These are phyloP conservation scores for Drosophila biarmipes DNA, from an alignment of 1,140 invertebrate genomes.

Conservation along the genomic window DNA sequence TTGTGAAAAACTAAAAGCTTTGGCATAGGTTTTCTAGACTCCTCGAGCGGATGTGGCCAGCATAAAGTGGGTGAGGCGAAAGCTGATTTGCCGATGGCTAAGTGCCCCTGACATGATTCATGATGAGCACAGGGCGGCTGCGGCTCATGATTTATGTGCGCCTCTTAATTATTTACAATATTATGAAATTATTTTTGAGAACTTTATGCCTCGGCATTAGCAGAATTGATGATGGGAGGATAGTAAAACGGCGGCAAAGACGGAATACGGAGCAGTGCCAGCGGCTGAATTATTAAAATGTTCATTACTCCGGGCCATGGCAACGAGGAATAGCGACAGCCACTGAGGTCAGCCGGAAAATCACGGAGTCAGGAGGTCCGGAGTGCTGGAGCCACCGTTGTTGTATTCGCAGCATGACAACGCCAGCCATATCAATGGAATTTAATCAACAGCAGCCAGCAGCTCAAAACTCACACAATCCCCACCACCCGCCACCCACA, in stretches of 20 bases:
- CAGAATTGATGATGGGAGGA: conserved; percentile 46
- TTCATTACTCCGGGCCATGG: conserved; percentile 61
- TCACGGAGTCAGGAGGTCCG: conserved; percentile 51
- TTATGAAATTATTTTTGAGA: conserved; percentile 63
- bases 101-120: conserved; percentile 81
- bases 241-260: conserved; percentile 30
- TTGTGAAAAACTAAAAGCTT: conserved; percentile 64
- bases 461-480: conserved; percentile 21
- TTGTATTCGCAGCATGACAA: conserved; percentile 52
- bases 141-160: conserved; percentile 47
- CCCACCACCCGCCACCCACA: conserved; percentile 7
- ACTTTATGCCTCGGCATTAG: conserved; percentile 61
- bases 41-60: conserved; percentile 39
- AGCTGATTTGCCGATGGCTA: conserved; percentile 48
- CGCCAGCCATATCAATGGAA: conserved; percentile 69
- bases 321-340: conserved; percentile 15
- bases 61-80: conserved; percentile 33
- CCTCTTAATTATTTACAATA: conserved; percentile 73
- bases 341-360: conserved; percentile 72
- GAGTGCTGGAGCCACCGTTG: conserved; percentile 5
- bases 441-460: conserved; percentile 73
- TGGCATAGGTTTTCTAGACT: conserved; percentile 38
- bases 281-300: conserved; percentile 73
- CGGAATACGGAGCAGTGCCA: conserved; percentile 9
- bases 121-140: conserved; percentile 6